These are phyloP conservation scores for Catharus ustulatus DNA, from an alignment of 2,797 vertebrate species.

Conservation along the genomic window DNA sequence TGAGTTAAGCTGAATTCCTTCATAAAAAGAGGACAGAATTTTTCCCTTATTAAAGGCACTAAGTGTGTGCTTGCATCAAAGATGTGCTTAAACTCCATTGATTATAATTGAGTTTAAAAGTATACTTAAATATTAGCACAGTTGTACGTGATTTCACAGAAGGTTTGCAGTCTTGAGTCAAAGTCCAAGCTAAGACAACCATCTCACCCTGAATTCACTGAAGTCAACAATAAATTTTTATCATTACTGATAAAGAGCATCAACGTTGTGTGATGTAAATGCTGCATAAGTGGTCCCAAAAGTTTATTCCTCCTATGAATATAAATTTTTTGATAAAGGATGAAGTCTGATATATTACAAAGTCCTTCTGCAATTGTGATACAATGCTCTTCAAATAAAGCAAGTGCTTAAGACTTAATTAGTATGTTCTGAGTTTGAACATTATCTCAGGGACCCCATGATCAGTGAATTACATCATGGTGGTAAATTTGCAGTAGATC, in stretches of 20 bases:
- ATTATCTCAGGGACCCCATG: neutral
- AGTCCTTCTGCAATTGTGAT: neutral
- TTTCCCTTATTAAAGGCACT: neutral
- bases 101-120: neutral
- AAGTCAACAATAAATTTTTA: neutral
- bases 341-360: neutral
- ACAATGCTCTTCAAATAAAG: neutral
- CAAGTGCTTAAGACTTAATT: neutral
- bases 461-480: accelerated
- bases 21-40: neutral
- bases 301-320: neutral
- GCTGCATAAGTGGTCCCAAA: neutral
- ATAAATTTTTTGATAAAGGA: neutral
- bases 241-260: neutral
- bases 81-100: neutral
- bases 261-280: neutral
- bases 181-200: neutral
- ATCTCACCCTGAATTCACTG: neutral
- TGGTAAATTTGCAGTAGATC: neutral
- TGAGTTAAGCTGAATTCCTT: neutral
- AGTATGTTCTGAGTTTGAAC: neutral
- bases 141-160: neutral
- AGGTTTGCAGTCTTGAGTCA: neutral
- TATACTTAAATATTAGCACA: neutral
- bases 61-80: neutral